Evolutionary conservation across 2,888 invertebrate genomes (phyloP).

Genomic region (Siphonodentalium dalli): DNA sequence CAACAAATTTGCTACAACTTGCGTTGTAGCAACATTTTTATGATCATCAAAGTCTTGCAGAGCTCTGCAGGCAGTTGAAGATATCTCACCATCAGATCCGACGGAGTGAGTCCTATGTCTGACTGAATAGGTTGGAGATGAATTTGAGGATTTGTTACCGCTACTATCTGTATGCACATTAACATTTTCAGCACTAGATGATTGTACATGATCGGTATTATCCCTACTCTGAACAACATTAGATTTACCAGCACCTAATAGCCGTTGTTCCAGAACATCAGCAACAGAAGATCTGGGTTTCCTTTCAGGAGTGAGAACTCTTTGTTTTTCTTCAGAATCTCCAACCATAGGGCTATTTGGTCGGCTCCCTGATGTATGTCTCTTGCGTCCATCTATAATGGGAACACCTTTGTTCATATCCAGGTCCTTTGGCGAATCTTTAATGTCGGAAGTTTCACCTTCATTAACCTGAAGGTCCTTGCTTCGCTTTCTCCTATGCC

Average conservation of each 20-base stretch:
- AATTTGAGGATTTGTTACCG: conserved; percentile 36
- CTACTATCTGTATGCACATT: conserved; percentile 29
- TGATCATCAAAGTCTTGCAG: conserved; percentile 35
- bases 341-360: conserved; percentile 48
- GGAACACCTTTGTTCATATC: conserved; percentile 38
- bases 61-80: conserved; percentile 27
- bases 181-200: conserved; percentile 26
- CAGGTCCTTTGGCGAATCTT: conserved; percentile 31
- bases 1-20: conserved; percentile 44
- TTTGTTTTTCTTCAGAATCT: conserved; percentile 32
- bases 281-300: conserved; percentile 40
- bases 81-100: conserved; percentile 42
- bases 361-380: conserved; percentile 50
- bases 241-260: conserved; percentile 28
- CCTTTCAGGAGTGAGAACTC: conserved; percentile 27
- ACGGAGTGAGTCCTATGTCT: conserved; percentile 38
- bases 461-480: conserved; percentile 31
- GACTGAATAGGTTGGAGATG: conserved; percentile 34
- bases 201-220: conserved; percentile 30
- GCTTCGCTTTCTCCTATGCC: conserved; percentile 38
- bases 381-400: conserved; percentile 46
- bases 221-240: conserved; percentile 28
- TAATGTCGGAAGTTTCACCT: conserved; percentile 20
- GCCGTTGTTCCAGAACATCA: conserved; percentile 45
- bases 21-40: conserved; percentile 23